Evolutionary conservation across 2,113 vertebrate species (phyloP).

Genomic region (Theristicus caerulescens): DNA sequence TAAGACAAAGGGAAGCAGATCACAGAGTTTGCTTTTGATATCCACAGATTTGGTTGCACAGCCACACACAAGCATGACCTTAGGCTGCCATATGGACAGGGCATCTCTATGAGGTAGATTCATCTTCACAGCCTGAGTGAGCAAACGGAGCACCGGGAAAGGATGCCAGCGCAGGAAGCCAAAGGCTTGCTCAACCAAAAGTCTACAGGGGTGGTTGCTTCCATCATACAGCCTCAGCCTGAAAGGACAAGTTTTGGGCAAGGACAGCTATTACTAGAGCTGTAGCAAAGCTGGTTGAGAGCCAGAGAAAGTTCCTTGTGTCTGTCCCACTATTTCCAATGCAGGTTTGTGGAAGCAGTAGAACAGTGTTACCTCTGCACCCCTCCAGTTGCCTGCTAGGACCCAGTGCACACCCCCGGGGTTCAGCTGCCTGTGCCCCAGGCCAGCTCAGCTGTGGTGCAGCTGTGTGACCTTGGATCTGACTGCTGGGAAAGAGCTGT

Average conservation of each 20-base stretch:
- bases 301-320: background rate
- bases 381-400: background rate
- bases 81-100: background rate
- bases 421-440: background rate
- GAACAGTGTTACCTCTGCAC: background rate
- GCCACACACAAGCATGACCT: background rate
- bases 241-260: background rate
- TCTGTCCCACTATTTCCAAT: background rate
- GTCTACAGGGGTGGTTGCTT: background rate
- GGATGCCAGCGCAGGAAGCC: background rate
- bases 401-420: background rate
- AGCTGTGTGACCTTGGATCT: background rate
- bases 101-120: background rate
- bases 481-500: background rate
- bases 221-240: background rate
- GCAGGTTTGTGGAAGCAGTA: background rate
- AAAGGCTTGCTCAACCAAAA: background rate
- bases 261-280: background rate
- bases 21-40: background rate
- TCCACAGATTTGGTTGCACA: background rate
- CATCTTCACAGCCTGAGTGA: background rate
- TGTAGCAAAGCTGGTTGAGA: background rate
- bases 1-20: background rate
- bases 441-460: background rate
- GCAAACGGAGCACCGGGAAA: background rate